Evolutionary conservation across 1,140 invertebrate species (phyloP), one percentile per base, ranked within the genome.

Genomic region (Microplitis mediator): DNA sequence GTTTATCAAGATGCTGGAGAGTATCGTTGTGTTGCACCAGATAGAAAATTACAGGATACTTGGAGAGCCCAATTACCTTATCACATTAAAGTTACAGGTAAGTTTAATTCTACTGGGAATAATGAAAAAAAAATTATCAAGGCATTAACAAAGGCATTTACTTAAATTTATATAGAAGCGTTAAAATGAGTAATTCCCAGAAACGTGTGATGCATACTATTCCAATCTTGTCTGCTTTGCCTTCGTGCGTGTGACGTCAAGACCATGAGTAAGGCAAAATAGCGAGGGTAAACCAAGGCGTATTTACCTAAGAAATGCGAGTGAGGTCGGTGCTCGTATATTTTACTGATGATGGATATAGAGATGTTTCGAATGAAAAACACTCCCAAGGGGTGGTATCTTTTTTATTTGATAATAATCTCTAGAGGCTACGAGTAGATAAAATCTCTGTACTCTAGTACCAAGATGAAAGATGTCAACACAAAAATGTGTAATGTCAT

Each of bases 1-100:
- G 86, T 94, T 35, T 94, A 94, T 80, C 93, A 93, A 80, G 92
- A 94, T 76, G 92, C 92, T 16, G 93, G 93, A 3, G 91, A 91
- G 77, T 94, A 94, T 83, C 89, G 92, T 77, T 94, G 93, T 82
- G 90, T 93, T 14, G 89, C 90, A 4, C 91, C 90, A 36, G 89
- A 89, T 73, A 85, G 88, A 61, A 89, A 90, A 71, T 85, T 86
- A 81, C 85, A 85, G 71, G 84, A 84, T 77, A 85, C 82, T 68
- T 89, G 82, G 88, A 84, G 81, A 74, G 82, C 89, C 75, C 86
- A 87, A 80, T 79, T 87, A 76, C 80, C 89, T 78, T 84, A 89
- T 69, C 86, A 90, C 76, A 84, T 91, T 72, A 89, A 88, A 76
- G 88, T 91, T 50, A 88, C 86, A 70, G 90, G 89, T 91, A 76